Base-by-base conservation (phyloP, 2,113 vertebrate species). In the Todiramphus saurophagus region DNA sequence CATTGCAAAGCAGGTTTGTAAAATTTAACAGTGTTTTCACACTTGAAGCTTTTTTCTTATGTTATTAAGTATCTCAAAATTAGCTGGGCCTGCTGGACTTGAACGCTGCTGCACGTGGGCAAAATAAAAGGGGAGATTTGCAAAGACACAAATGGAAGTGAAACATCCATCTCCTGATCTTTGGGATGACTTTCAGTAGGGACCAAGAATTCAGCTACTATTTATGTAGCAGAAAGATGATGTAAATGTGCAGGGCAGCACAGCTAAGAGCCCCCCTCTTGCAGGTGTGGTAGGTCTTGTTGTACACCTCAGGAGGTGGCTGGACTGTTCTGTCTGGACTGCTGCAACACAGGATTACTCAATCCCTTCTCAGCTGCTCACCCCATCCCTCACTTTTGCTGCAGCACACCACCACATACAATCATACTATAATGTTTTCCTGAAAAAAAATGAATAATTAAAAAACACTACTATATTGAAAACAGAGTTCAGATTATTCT, bases 1-100 rank as follows among this genome's bases (percentile, higher is more conserved):
- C 88, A 93, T 81, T 89, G 76, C 83, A 95, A 73, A 93, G 90
- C 73, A 95, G 62, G 69, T 80, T 89, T 90, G 51, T 86, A 90
- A 92, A 87, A 78, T 56, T 13, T 53, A 84, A 68, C 16, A 70
- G 39, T 33, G 30, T 75, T 95, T 88, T 80, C 83, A 75, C 27
- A 39, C 30, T 53, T 46, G 18, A 46, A 20, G 4, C 5, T 55
- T 41, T 83, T 78, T 73, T 44, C 58, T 48, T 35, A 13, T 48
- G 21, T 53, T 59, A 86, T 53, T 55, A 83, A 60, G 30, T 53
- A 56, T 48, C 64, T 86, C 51, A 58, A 53, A 87, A 78, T 75
- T 59, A 86, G 41, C 77, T 91, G 39, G 51, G 74, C 53, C 80
- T 73, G 41, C 77, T 91, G 39, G 51, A 77, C 53, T 83, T 68